Conservation (phyloP, 2,888 invertebrate species). For the Pyrgus malvae region DNA sequence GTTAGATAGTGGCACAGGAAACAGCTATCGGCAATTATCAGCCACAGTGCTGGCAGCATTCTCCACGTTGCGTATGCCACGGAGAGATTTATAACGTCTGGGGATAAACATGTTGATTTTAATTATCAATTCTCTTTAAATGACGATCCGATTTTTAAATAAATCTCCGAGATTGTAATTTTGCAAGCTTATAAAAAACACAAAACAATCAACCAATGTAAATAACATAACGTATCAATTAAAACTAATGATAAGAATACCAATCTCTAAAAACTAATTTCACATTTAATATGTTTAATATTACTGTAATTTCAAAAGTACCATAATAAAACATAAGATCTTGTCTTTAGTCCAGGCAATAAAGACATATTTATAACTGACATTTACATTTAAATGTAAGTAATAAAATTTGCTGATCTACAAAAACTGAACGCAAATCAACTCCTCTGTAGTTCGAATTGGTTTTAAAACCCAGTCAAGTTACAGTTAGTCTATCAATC, state of each 20-base stretch:
- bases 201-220: too few relatives aligned
- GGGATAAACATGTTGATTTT: conserved; percentile 33
- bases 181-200: too few relatives aligned
- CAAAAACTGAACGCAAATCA: conserved; percentile 1
- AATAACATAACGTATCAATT: too few relatives aligned
- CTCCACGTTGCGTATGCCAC: conserved; percentile 43
- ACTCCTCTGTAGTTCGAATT: conserved; percentile 6
- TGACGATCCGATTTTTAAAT: too few relatives aligned
- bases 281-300: too few relatives aligned
- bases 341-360: too few relatives aligned
- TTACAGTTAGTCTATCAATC: conserved; percentile 73
- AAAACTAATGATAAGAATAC: too few relatives aligned
- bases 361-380: not conserved
- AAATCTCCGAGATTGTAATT: too few relatives aligned
- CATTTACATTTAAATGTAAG: not conserved
- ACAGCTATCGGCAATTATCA: conserved; percentile 68
- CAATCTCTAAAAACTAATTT: too few relatives aligned
- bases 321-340: too few relatives aligned
- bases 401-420: not conserved
- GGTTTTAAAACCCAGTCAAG: conserved; percentile 43
- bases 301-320: too few relatives aligned
- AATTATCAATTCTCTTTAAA: not conserved
- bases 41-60: conserved; percentile 46
- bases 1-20: conserved; percentile 69
- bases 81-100: conserved; percentile 53